Conservation (phyloP, 2,113 vertebrate species). For the Macaca mulatta region DNA sequence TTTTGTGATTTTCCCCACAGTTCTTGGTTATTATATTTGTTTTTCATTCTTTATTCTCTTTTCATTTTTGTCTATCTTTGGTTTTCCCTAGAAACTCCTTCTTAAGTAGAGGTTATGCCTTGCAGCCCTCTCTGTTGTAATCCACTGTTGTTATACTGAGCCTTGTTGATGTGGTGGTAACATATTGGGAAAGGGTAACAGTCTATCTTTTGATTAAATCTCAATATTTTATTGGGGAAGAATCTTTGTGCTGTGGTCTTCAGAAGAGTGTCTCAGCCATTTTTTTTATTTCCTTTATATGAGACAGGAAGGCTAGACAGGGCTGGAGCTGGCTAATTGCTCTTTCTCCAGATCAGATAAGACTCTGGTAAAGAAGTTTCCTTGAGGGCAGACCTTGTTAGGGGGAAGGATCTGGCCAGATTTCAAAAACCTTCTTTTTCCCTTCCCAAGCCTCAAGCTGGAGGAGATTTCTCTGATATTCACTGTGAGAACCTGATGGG, state of each 20-base stretch:
- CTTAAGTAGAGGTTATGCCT: neutral
- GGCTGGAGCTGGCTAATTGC: neutral
- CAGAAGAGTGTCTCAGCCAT: neutral
- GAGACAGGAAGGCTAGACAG: neutral
- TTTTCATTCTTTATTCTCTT: neutral
- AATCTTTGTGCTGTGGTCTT: neutral
- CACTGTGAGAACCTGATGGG: neutral
- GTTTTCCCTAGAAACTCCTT: neutral
- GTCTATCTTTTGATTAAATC: neutral
- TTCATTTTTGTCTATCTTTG: neutral
- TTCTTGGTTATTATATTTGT: neutral
- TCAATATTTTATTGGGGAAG: neutral
- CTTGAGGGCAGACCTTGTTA: neutral
- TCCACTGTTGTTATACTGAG: neutral
- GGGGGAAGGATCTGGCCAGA: neutral
- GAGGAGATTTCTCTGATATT: neutral
- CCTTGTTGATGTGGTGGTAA: neutral
- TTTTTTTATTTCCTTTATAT: too few species aligned
- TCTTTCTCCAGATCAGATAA: neutral
- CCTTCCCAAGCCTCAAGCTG: neutral
- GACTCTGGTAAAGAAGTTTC: neutral
- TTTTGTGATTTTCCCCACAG: neutral
- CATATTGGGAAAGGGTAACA: neutral
- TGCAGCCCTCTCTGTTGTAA: neutral
- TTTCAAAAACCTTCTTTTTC: neutral